Conservation (phyloP, 2,888 invertebrate species). For the Eupithecia inturbata region DNA sequence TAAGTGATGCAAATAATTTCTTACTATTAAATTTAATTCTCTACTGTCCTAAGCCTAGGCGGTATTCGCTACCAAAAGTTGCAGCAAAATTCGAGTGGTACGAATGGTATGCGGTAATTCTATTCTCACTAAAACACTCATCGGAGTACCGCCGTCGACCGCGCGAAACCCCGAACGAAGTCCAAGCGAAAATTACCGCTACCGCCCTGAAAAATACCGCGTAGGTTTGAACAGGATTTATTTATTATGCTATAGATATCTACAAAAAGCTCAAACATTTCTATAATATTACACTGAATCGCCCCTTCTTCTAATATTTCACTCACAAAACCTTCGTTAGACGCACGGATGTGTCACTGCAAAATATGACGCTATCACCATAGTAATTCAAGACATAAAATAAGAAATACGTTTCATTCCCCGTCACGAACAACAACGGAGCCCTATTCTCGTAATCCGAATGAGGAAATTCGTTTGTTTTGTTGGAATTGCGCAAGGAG, state of each 20-base stretch:
- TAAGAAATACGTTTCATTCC: conserved; percentile 44
- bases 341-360: conserved; percentile 34
- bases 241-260: background rate
- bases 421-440: conserved; percentile 50
- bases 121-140: background rate
- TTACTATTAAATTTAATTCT: no score
- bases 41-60: no score
- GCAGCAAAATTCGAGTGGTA: no score
- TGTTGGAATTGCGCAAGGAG: background rate
- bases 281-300: background rate
- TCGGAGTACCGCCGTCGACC: background rate
- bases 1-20: no score
- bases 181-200: background rate
- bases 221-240: background rate
- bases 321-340: conserved; percentile 6
- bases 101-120: background rate
- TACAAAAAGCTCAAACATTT: background rate
- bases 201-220: background rate
- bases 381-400: conserved; percentile 40
- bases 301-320: background rate
- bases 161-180: background rate
- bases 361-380: conserved; percentile 43
- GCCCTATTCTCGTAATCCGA: conserved; percentile 15
- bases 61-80: no score
- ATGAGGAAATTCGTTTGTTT: background rate